Conservation (phyloP, 2,113 vertebrate species). For the Otocyon megalotis region DNA sequence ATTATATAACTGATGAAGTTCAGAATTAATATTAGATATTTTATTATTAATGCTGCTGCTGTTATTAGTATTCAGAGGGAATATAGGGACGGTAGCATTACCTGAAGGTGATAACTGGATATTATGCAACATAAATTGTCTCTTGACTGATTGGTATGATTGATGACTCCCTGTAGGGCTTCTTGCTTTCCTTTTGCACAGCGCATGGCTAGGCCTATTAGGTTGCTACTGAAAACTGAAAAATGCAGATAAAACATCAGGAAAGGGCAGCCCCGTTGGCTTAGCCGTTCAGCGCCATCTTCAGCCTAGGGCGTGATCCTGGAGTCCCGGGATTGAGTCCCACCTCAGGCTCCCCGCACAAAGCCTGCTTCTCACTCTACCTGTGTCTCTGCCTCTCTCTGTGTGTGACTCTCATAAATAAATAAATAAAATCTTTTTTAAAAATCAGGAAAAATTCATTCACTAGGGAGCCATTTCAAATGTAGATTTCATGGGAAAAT, state of each 20-base stretch:
- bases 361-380: no score
- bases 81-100: not conserved
- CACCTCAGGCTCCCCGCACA: no score
- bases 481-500: not conserved
- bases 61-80: not conserved
- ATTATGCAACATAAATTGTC: not conserved
- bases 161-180: not conserved
- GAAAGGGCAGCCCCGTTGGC: not conserved
- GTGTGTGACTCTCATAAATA: no score
- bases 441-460: conserved; percentile 4
- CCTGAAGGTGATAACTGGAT: not conserved
- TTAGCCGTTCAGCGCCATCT: no score
- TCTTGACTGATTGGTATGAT: not conserved
- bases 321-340: no score
- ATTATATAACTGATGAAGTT: not conserved
- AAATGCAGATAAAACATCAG: not conserved
- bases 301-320: no score
- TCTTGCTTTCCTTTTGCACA: not conserved
- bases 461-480: not conserved
- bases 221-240: not conserved
- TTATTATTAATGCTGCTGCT: not conserved
- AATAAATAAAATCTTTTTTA: not conserved
- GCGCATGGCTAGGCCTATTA: not conserved
- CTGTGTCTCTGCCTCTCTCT: no score
- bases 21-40: not conserved